Conservation (phyloP, 2,113 vertebrate species). For the Gambusia holbrooki region DNA sequence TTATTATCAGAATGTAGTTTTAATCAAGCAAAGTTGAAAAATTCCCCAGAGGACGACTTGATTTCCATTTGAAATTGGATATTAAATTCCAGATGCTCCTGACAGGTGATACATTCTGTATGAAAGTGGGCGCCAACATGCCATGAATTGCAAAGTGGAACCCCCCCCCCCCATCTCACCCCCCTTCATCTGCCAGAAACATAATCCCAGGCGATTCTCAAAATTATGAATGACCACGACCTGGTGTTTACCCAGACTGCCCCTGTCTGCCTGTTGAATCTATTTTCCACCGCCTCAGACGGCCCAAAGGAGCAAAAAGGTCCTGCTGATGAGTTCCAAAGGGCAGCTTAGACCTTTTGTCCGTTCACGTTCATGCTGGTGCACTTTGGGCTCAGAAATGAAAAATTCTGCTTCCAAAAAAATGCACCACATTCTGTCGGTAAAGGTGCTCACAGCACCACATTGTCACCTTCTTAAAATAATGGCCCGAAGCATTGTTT, state of each 20-base stretch:
- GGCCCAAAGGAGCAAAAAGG: conserved; percentile 77
- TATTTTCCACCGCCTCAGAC: conserved; percentile 78
- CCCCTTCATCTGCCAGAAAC: conserved; percentile 18
- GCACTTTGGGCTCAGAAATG: neutral
- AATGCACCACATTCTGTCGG: neutral
- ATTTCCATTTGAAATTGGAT: conserved; percentile 28
- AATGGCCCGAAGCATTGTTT: no score
- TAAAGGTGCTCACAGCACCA: neutral
- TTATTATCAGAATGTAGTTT: neutral
- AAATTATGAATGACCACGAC: conserved; percentile 96
- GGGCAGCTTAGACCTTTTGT: conserved; percentile 10
- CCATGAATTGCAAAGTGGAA: conserved; percentile 56
- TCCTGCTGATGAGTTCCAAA: conserved; percentile 44
- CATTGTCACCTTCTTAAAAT: neutral
- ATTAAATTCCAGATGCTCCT: conserved; percentile 40
- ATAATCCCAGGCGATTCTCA: conserved; percentile 81
- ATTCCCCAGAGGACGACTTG: conserved; percentile 7
- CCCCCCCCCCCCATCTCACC: neutral
- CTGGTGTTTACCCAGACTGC: conserved; percentile 91
- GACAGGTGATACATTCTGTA: conserved; percentile 53
- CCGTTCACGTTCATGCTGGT: neutral
- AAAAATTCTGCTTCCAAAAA: neutral
- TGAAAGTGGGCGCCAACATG: conserved; percentile 56
- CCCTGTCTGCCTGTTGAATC: conserved; percentile 84
- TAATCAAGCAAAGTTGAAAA: neutral